Evolutionary conservation across 1,140 invertebrate genomes (phyloP), one percentile per base, ranked within the genome.

Genomic region (Bradysia coprophila): DNA sequence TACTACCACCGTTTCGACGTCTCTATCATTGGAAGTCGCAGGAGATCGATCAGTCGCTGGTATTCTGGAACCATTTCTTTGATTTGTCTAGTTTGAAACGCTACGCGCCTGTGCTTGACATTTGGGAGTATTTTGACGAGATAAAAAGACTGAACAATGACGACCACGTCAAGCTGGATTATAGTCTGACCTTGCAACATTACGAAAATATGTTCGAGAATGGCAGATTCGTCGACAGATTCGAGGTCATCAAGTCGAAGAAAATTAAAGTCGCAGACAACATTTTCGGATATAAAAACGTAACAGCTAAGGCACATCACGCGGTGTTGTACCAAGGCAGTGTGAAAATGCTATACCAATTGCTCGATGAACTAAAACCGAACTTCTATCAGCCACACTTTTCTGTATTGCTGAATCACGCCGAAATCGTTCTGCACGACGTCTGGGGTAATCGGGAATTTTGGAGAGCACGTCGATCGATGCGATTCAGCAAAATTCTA

Each of bases 1-100:
- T 92, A 22, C 61, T 98, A 45, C 93, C 93, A 21, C 90, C 93
- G 2, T 98, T 89, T 87, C 72, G 77, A 47, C 70, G 73, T 37
- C 56, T 96, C 1, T 88, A 85, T 50, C 94, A 98, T 60, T 98
- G 93, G 94, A 72, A 72, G 57, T 73, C 73, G 22, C 60, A 54
- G 20, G 64, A 70, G 42, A 53, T 76, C 41, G 31, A 43, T 1
- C 57, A 61, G 28, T 40, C 34, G 23, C 43, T 48, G 9, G 24
- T 60, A 21, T 51, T 73, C 4, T 98, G 94, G 94, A 59, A 64
- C 9, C 53, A 61, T 18, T 97, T 95, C 61, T 98, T 98, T 62
- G 79, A 98, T 57, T 43, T 95, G 10, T 46, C 66, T 9, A 85
- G 85, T 56, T 59, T 98, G 13, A 66, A 75, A 54, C 65, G 67